Percentiles rank a stretch among this genome's conserved stretches.
phyloP scores from a whole-genome alignment of 2,113 vertebrate species.

The Gambusia holbrooki region DNA sequence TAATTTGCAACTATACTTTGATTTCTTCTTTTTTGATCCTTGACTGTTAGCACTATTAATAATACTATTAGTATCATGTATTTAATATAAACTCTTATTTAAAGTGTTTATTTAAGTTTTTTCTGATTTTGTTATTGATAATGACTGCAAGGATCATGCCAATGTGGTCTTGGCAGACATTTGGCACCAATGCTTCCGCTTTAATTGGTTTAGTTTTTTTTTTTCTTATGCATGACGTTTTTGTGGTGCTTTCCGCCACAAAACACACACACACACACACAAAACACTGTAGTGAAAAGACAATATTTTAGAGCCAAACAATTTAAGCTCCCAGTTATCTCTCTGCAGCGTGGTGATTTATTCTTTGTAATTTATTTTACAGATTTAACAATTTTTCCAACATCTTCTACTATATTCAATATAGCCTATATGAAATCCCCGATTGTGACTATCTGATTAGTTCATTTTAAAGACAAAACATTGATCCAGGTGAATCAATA shows the following conservation, averaged over 20 bases:
- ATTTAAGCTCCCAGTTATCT: not conserved
- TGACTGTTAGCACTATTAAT: not conserved
- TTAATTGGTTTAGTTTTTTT: not conserved
- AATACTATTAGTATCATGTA: too few relatives aligned
- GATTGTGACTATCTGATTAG: not conserved
- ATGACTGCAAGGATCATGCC: not conserved
- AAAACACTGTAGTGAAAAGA: too few relatives aligned
- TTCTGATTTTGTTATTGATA: not conserved
- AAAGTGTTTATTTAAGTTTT: too few relatives aligned
- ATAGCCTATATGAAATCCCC: not conserved
- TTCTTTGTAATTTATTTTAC: not conserved
- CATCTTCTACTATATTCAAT: too few relatives aligned
- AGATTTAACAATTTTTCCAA: too few relatives aligned
- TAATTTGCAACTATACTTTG: not conserved
- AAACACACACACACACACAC: not conserved
- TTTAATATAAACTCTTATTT: too few relatives aligned
- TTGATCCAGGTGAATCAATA: conserved; percentile 45
- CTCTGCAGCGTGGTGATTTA: not conserved
- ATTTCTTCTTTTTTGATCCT: not conserved
- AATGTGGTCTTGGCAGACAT: not conserved
- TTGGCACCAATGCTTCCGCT: not conserved
- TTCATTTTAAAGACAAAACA: conserved; percentile 18
- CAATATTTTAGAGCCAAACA: not conserved
- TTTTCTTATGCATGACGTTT: not conserved
- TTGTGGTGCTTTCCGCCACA: too few relatives aligned